Evolutionary conservation across 2,888 invertebrate genomes (phyloP), one percentile per base, ranked within the genome.

Genomic region (Corbicula japonica): DNA sequence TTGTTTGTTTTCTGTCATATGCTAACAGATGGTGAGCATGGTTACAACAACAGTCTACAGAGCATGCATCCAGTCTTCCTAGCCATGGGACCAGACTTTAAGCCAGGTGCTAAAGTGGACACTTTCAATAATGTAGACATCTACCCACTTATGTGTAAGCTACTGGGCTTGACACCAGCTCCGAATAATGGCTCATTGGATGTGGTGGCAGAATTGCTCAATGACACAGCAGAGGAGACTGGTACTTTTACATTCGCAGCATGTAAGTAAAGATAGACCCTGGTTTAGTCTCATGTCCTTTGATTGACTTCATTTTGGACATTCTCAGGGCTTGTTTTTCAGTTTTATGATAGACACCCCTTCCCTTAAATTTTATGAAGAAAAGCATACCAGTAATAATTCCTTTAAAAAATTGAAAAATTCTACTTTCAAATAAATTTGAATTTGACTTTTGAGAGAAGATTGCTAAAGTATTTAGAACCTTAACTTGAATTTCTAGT

Each of bases 1-100:
- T n/a, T n/a, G n/a, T n/a, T n/a, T n/a, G n/a, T n/a, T n/a, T n/a
- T n/a, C n/a, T n/a, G n/a, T n/a, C n/a, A n/a, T n/a, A n/a, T n/a
- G n/a, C n/a, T n/a, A n/a, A n/a, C 83, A 91, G 90, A 61, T 32
- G 94, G 94, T 41, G 84, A 91, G 54, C 94, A 94, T 89, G 94
- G 94, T 8, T 94, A 92, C 83, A 90, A 92, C 87, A 93, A 96
- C 88, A 93, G 92, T 56, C 92, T 94, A 1, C 78, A 90, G 52
- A 93, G 94, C 60, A 96, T 96, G 96, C 95, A 95, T 86, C 95
- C 96, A 5, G 95, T 96, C 87, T 96, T 96, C 91, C 95, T 96
- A 89, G 96, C 96, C 0, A 94, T 95, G 82, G 96, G 96, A 3
- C 93, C 93, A 35, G 88, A 89, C 3, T 93, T 93, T 80, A 92